phyloP scores from a whole-genome alignment of 2,113 vertebrate species.

The zebrafish (Danio rerio) region GRCz12tu NC_133193.1:16071501-16072000 shows the following conservation, averaged over 20 bases:
- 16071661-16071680: neutral
- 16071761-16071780: conserved; percentile 18
- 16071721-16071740: conserved; percentile 17
- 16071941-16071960: conserved; percentile 40
- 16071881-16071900: conserved; percentile 28
- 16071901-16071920: conserved; percentile 30
- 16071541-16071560: too few species aligned
- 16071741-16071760: conserved; percentile 4
- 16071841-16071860: conserved; percentile 32
- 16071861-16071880: conserved; percentile 3
- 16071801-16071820: conserved; percentile 27
- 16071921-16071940: conserved; percentile 43
- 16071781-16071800: conserved; percentile 8
- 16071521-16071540: too few species aligned
- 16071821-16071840: conserved; percentile 14
- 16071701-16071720: neutral
- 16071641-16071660: neutral
- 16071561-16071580: too few species aligned
- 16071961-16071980: conserved; percentile 25
- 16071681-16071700: neutral
- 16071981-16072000: conserved; percentile 23
- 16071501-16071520: too few species aligned
- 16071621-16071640: neutral
- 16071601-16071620: too few species aligned
- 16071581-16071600: too few species aligned